A percentile compares a stretch with the other conserved stretches of the same genome.
phyloP scores from a whole-genome alignment of 2,113 vertebrate genomes.

The Melanocharis versteri region DNA sequence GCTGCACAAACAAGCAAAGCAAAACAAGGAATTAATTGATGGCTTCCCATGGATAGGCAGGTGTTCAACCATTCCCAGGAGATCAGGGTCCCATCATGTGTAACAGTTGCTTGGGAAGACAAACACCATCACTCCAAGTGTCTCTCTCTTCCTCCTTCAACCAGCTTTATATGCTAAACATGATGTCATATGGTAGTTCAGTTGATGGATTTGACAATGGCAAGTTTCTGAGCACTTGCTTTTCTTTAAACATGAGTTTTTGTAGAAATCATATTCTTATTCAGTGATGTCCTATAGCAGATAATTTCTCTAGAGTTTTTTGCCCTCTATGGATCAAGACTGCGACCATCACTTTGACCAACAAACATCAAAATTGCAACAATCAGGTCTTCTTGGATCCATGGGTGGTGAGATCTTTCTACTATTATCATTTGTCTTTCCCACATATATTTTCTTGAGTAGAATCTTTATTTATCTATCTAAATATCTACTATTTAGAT shows the following conservation, averaged over 20 bases:
- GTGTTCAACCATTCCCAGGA: background rate
- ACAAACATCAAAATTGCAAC: fast-evolving
- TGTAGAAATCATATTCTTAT: background rate
- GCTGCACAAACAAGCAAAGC: background rate
- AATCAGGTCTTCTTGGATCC: background rate
- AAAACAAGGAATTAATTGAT: background rate
- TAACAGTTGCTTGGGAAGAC: background rate
- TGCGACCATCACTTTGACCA: fast-evolving
- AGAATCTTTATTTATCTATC: background rate
- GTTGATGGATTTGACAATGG: background rate
- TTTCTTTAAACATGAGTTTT: background rate
- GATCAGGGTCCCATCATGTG: background rate
- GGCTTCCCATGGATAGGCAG: background rate
- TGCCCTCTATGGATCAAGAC: fast-evolving
- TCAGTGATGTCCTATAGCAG: background rate
- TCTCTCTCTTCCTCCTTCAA: background rate
- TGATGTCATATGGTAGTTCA: background rate
- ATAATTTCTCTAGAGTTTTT: background rate
- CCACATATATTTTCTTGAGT: background rate
- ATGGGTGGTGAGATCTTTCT: background rate
- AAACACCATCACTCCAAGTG: background rate
- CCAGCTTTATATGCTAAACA: background rate
- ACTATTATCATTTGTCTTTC: background rate
- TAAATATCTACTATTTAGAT: background rate
- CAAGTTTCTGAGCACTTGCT: background rate